Evolutionary conservation across 2,888 invertebrate genomes (phyloP).

Genomic region (Nomada goodeniana): DNA sequence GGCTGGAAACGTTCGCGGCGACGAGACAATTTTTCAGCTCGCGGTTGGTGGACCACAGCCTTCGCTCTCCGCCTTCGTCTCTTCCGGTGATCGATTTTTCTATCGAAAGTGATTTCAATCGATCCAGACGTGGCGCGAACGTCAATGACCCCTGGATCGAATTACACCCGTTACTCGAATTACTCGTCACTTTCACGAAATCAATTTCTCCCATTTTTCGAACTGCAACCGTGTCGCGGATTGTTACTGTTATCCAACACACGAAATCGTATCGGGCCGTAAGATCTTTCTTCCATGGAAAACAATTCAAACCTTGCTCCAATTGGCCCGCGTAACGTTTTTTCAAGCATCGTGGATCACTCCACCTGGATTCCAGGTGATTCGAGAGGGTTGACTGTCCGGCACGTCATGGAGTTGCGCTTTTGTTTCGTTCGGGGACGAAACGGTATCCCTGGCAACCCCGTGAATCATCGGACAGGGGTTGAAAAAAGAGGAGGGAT

Average conservation of each 20-base stretch:
- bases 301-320: background rate
- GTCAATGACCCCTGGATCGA: constrained; percentile 55
- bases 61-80: constrained; percentile 12
- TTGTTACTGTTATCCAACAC: background rate
- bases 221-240: constrained; percentile 16
- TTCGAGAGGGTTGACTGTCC: constrained; percentile 28
- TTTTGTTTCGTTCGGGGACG: constrained; percentile 45
- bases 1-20: background rate
- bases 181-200: constrained; percentile 68
- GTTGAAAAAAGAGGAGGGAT: constrained; percentile 33
- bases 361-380: constrained; percentile 51
- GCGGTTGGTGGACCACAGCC: constrained; percentile 40
- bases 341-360: constrained; percentile 27
- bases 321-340: background rate
- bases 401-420: constrained; percentile 21
- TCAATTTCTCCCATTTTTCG: constrained; percentile 61
- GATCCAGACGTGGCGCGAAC: constrained; percentile 36
- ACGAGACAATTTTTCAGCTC: constrained; percentile 23
- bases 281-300: background rate
- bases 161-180: constrained; percentile 59
- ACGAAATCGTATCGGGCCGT: background rate
- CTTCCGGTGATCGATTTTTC: constrained; percentile 38
- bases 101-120: constrained; percentile 57
- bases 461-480: constrained; percentile 59
- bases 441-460: constrained; percentile 63